Conservation (phyloP, 2,113 vertebrate genomes). For the Festucalex cinctus region DNA sequence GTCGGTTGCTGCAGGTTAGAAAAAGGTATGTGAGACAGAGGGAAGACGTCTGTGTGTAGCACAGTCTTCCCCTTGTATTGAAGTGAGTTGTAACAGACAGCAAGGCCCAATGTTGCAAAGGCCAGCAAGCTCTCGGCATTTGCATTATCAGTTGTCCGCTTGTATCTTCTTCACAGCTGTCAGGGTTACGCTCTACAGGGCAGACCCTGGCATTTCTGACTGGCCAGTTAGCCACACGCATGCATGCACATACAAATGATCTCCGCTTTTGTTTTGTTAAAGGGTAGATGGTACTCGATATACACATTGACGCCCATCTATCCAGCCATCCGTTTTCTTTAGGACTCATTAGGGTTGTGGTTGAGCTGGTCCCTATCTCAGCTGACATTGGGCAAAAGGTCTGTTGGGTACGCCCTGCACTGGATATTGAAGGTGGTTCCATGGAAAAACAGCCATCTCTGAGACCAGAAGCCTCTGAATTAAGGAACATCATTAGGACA, state of each 20-base stretch:
- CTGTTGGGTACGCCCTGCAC: background rate
- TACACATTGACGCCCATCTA: background rate
- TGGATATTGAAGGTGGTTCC: background rate
- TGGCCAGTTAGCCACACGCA: slow-evolving; percentile 30
- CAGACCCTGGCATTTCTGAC: slow-evolving; percentile 48
- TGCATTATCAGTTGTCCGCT: slow-evolving; percentile 58
- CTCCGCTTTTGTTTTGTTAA: slow-evolving; percentile 10
- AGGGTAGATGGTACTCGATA: background rate
- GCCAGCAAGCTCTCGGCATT: slow-evolving; percentile 53
- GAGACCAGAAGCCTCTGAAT: background rate
- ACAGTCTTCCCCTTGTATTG: slow-evolving; percentile 22
- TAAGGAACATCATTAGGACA: background rate
- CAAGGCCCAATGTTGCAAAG: slow-evolving; percentile 37
- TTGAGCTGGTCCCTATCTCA: background rate
- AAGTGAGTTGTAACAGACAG: slow-evolving; percentile 34
- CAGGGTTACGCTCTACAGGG: slow-evolving; percentile 31
- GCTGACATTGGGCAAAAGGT: no score
- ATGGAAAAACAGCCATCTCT: background rate
- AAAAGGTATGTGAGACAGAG: slow-evolving; percentile 13
- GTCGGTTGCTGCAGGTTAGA: slow-evolving; percentile 24
- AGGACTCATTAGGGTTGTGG: no score
- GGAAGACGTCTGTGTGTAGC: slow-evolving; percentile 12
- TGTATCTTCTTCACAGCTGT: slow-evolving; percentile 54
- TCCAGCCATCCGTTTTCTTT: background rate
- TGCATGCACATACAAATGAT: slow-evolving; percentile 1